A percentile compares a stretch with the other conserved stretches of the same genome.
Conservation (phyloP, 2,113 vertebrate species). For the Spilogale gracilis region DNA sequence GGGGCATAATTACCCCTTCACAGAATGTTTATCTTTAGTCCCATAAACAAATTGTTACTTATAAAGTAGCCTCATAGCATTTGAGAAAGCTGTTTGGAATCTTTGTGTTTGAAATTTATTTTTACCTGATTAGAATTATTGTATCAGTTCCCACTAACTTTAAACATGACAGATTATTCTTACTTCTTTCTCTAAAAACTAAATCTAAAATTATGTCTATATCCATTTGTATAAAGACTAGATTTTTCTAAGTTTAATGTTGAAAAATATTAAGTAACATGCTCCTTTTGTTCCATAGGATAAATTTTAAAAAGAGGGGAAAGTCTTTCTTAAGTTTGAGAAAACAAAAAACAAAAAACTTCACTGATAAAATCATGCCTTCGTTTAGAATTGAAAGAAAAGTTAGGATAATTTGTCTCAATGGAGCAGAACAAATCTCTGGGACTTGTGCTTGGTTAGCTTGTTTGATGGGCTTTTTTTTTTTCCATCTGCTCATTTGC, state of each 20-base stretch:
- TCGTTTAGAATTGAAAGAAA: slow-evolving; percentile 69
- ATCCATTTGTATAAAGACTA: slow-evolving; percentile 9
- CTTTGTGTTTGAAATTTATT: slow-evolving; percentile 1
- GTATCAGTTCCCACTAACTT: not conserved
- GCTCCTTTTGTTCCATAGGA: slow-evolving; percentile 41
- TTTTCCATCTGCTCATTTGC: slow-evolving; percentile 67
- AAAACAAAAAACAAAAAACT: slow-evolving; percentile 27
- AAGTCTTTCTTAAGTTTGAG: slow-evolving; percentile 53
- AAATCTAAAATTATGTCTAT: not conserved
- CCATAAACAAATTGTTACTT: not conserved
- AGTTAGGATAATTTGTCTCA: slow-evolving; percentile 73
- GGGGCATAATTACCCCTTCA: not conserved
- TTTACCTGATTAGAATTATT: slow-evolving; percentile 38
- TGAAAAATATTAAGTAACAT: slow-evolving; percentile 65
- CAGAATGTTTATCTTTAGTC: not conserved
- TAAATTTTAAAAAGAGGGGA: not conserved
- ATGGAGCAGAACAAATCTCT: slow-evolving; percentile 39
- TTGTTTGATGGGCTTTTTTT: slow-evolving; percentile 51
- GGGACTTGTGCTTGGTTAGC: slow-evolving; percentile 56
- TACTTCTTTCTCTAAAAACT: not conserved
- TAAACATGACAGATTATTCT: not conserved
- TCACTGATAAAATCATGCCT: slow-evolving; percentile 69
- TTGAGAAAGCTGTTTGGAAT: not conserved
- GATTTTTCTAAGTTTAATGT: slow-evolving; percentile 11
- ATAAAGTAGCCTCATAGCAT: not conserved